Percentiles rank a stretch among this genome's conserved stretches.
Evolutionary conservation across 2,888 invertebrate species (phyloP).

Genomic region (Amorpha juglandis): DNA sequence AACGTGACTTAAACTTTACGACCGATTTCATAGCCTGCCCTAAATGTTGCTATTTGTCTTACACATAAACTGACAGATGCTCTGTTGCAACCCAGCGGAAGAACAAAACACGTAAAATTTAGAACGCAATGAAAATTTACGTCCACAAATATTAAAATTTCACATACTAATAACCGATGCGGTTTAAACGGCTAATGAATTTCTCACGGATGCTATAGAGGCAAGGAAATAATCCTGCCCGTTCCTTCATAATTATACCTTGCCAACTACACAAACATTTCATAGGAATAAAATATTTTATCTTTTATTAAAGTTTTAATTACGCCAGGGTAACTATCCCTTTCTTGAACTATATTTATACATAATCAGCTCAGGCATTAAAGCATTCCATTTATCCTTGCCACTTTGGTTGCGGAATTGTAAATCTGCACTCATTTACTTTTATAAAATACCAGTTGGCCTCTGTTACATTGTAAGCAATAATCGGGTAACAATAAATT

Average conservation of each 20-base stretch:
- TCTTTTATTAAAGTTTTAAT: not conserved
- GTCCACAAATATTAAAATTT: not conserved
- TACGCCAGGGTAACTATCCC: not conserved
- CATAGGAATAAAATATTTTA: not conserved
- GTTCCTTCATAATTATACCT: constrained; percentile 6
- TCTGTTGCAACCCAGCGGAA: constrained; percentile 20
- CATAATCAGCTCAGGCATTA: not conserved
- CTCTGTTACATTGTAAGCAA: constrained; percentile 28
- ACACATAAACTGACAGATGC: constrained; percentile 13
- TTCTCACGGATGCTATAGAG: constrained; percentile 12
- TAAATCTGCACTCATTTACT: constrained; percentile 14
- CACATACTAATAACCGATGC: not conserved
- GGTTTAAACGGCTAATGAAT: not conserved
- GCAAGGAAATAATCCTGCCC: not conserved
- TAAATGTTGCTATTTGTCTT: constrained; percentile 39
- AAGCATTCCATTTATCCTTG: constrained; percentile 28
- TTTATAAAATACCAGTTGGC: constrained; percentile 36
- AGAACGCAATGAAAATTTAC: constrained; percentile 19
- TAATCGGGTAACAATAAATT: constrained; percentile 17
- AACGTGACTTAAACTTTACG: constrained; percentile 43
- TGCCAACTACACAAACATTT: not conserved
- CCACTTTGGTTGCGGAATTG: constrained; percentile 15
- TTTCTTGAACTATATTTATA: constrained; percentile 6
- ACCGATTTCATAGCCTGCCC: constrained; percentile 47
- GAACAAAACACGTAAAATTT: constrained; percentile 17